Base-by-base conservation (phyloP, 2,797 vertebrate species). In the Channa striata region DNA sequence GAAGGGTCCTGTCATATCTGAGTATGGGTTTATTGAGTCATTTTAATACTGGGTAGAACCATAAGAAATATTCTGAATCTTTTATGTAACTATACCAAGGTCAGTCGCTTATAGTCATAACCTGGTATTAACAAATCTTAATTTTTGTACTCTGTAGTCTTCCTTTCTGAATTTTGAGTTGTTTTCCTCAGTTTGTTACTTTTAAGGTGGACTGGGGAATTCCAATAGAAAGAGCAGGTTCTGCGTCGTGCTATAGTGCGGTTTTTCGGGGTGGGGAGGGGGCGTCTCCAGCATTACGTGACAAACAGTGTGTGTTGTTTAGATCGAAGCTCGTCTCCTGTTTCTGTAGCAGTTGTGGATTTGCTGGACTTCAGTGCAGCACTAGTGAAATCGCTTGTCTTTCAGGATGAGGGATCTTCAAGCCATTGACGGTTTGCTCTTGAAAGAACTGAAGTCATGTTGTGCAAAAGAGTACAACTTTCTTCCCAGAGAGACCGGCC, bases 401-500 rank as follows among this genome's bases (percentile, higher is more conserved):
- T 59, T 83, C 54, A 93, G 91, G 78, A 93, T 92, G 92, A 89
- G 82, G 78, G 89, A 85, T 64, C 82, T 80, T 52, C 80, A 78
- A 42, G 74, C 59, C 11, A 47, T 92, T 60, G 91, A 93, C 87
- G 71, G 68, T 73, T 53, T 81, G 67, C 95, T 98, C 30, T 89
- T 98, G 73, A 96, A 96, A 63, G 95, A 99, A 85, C 76, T 99
- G 82, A 97, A 93, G 86, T 86, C 94, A 42, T 96, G 96, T 62
- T 87, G 96, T 87, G 96, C 96, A 0, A 93, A 92, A 75, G 96
- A 99, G 85, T 88, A 82, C 79, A 92, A 92, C 80, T 98, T 96
- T 82, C 95, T 97, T 80, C 98, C 97, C 64, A 95, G 93, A 8
- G 95, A 97, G 81, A 93, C 95, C 36, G 97, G 97, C 63, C 93